Conservation (phyloP, 2,113 vertebrate species). For the Actenoides hombroni region DNA sequence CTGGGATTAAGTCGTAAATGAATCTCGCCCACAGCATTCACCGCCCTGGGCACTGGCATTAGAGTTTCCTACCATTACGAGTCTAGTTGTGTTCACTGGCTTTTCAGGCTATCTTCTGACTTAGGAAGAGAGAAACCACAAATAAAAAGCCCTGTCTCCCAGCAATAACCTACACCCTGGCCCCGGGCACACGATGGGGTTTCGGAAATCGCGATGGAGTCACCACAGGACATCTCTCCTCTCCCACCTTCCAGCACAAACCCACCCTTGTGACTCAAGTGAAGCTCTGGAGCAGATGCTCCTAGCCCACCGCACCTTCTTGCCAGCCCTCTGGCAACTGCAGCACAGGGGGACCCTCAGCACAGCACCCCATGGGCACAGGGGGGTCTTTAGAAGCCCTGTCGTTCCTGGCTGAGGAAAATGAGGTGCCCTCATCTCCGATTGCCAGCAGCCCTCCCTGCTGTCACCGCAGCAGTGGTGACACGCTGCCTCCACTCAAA, state of each 20-base stretch:
- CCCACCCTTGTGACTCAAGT: background rate
- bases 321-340: background rate
- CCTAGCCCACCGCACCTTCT: accelerated
- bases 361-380: background rate
- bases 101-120: background rate
- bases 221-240: background rate
- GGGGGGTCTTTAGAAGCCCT: background rate
- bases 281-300: background rate
- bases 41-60: background rate
- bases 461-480: background rate
- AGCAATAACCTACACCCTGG: background rate
- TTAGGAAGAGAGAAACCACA: background rate
- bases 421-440: background rate
- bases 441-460: background rate
- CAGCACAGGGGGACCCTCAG: background rate
- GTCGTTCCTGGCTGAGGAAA: background rate
- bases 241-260: background rate
- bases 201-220: background rate
- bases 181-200: accelerated
- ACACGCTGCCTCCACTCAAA: background rate
- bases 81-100: background rate
- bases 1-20: background rate
- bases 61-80: background rate
- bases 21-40: background rate
- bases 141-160: background rate